Percentiles rank a stretch among this genome's conserved stretches.
These are phyloP conservation scores for Danio jaintianensis DNA, from an alignment of 2,797 vertebrate species.

Conservation along the genomic window DNA sequence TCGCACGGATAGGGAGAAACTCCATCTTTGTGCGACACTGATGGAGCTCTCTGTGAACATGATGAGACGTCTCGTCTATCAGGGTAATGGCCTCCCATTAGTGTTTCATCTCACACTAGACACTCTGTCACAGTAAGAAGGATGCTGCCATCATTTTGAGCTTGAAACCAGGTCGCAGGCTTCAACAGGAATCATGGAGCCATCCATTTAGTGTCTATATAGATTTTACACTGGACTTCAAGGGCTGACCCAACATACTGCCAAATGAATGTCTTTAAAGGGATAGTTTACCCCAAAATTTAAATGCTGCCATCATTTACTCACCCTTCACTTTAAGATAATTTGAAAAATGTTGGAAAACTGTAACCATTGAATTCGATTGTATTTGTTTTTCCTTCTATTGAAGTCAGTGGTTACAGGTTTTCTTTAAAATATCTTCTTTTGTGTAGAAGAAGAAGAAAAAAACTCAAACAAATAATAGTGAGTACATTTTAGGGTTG, in stretches of 20 bases:
- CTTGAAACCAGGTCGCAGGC: conserved; percentile 41
- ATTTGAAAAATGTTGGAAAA: too few species aligned
- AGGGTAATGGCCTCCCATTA: conserved; percentile 65
- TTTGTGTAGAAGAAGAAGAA: too few species aligned
- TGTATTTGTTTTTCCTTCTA: too few species aligned
- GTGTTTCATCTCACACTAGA: conserved; percentile 48
- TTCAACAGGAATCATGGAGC: not conserved
- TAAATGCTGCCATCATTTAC: too few species aligned
- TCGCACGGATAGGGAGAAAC: not conserved
- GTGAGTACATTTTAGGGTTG: too few species aligned
- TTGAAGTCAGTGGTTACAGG: too few species aligned
- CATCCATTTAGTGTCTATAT: not conserved
- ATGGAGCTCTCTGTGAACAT: conserved; percentile 47
- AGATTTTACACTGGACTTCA: too few species aligned
- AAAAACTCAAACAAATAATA: too few species aligned
- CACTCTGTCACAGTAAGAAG: conserved; percentile 38
- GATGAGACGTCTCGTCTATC: conserved; percentile 58
- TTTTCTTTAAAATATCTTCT: too few species aligned
- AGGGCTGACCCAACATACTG: not conserved
- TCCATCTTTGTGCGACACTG: conserved; percentile 29
- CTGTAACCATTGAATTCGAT: too few species aligned
- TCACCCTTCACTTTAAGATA: too few species aligned
- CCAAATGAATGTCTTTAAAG: not conserved
- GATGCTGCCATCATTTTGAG: conserved; percentile 59
- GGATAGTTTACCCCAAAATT: too few species aligned